Percentiles rank a stretch among this genome's conserved stretches.
Evolutionary conservation across 2,113 vertebrate species (phyloP).

Genomic region (Notarius quadriscutis): DNA sequence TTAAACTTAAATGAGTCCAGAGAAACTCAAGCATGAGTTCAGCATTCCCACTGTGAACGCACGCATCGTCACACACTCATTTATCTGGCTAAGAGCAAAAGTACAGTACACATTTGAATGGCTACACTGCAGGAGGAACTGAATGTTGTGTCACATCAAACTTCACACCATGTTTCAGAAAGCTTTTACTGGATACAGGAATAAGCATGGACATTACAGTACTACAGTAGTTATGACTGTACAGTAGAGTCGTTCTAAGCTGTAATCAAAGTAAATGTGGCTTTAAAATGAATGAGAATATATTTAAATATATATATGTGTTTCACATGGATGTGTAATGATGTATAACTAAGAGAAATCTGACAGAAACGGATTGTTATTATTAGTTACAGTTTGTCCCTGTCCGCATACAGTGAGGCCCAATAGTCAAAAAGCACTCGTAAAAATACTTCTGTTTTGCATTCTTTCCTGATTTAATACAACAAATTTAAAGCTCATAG

Average conservation of each 20-base stretch:
- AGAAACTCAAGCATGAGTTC: slow-evolving; percentile 13
- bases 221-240: not conserved
- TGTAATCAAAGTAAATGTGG: not conserved
- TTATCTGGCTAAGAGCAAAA: not conserved
- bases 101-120: slow-evolving; percentile 1
- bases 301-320: not conserved
- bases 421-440: no score
- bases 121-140: not conserved
- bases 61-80: slow-evolving; percentile 6
- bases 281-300: not conserved
- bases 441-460: no score
- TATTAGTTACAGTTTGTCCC: not conserved
- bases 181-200: not conserved
- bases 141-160: not conserved
- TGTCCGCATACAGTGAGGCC: no score
- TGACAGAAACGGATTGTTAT: not conserved
- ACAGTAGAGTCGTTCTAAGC: not conserved
- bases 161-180: not conserved
- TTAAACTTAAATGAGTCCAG: slow-evolving; percentile 21
- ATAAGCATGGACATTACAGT: not conserved
- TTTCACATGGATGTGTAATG: not conserved
- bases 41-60: not conserved
- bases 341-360: not conserved
- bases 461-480: no score
- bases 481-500: no score